These are phyloP conservation scores for Metridium senile DNA, from an alignment of 92 coral and sea anemone genomes.

Conservation along the genomic window DNA sequence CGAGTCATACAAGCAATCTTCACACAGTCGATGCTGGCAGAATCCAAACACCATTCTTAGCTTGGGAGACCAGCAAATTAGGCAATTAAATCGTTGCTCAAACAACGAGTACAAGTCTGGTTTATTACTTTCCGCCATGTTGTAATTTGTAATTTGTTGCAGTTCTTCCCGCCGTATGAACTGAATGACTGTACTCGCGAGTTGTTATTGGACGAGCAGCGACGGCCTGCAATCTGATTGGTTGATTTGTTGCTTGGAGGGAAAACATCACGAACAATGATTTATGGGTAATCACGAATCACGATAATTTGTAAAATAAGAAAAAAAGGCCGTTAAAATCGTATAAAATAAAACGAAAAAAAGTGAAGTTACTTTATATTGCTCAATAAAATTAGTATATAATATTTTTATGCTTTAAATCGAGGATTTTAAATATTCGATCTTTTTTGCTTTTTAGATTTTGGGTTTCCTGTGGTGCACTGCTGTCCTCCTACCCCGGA, in stretches of 20 bases:
- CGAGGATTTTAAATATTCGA: no score
- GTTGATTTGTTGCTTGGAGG: conserved; percentile 47
- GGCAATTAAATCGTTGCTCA: conserved; percentile 87
- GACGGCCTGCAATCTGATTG: conserved; percentile 41
- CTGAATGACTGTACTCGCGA: background rate
- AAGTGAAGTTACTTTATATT: no score
- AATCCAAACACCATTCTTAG: conserved; percentile 92
- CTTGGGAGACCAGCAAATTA: conserved; percentile 85
- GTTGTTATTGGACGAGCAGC: conserved; percentile 52
- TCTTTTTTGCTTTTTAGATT: no score
- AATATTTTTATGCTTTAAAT: no score
- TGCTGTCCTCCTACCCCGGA: no score
- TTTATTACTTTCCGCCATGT: conserved; percentile 28
- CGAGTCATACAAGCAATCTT: conserved; percentile 74
- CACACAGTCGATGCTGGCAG: conserved; percentile 97
- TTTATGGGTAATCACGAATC: background rate
- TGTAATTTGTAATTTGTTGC: background rate
- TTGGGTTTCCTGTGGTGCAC: no score
- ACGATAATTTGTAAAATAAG: background rate
- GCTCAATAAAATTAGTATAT: no score
- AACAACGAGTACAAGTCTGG: conserved; percentile 14
- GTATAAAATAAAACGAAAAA: no score
- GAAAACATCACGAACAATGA: conserved; percentile 23
- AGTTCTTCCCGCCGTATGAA: conserved; percentile 64
- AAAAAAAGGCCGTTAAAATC: no score